Percentiles rank a stretch among this genome's conserved stretches.
phyloP scores from a whole-genome alignment of 2,797 vertebrate species.

The Octomys mimax region DNA sequence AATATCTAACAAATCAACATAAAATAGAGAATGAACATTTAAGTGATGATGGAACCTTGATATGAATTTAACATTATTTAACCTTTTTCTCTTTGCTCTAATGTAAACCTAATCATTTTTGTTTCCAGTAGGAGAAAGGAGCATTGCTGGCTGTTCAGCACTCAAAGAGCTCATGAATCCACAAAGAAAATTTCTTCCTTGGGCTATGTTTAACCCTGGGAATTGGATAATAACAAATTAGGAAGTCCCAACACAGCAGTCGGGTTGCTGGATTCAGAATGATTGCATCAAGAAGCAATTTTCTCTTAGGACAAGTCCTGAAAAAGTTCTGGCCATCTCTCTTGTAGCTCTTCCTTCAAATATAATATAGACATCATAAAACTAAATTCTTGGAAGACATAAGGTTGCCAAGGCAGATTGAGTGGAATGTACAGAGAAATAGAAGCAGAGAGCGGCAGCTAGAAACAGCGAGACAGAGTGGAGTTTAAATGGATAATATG shows the following conservation, averaged over 20 bases:
- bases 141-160: neutral
- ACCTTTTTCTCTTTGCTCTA: neutral
- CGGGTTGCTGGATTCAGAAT: neutral
- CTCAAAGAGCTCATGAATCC: neutral
- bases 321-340: neutral
- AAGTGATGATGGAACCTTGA: neutral
- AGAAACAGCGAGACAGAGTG: neutral
- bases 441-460: neutral
- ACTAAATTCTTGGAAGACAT: neutral
- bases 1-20: neutral
- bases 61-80: neutral
- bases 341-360: neutral
- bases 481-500: neutral
- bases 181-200: neutral
- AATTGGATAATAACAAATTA: constrained; percentile 1
- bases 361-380: neutral
- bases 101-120: neutral
- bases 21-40: neutral
- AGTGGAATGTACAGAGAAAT: neutral
- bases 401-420: neutral
- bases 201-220: neutral
- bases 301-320: neutral
- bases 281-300: neutral
- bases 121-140: rapidly evolving
- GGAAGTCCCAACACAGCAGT: neutral